Evolutionary conservation across 2,797 vertebrate genomes (phyloP), one percentile per base, ranked within the genome.

Genomic region (Threskiornis aethiopicus): DNA sequence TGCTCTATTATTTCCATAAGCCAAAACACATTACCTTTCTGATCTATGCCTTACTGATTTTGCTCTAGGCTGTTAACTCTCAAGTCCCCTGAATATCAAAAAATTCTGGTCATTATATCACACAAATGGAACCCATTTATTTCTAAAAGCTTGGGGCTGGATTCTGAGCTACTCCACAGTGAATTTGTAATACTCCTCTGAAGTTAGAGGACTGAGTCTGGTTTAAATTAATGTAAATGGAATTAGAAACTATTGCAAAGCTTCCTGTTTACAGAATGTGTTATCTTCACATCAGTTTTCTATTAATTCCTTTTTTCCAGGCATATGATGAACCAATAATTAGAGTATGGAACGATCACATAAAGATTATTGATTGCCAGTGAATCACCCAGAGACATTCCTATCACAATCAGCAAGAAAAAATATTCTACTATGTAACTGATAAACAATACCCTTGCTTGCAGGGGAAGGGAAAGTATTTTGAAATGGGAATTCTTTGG

Each of bases 21-120:
- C 85, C 91, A 92, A 94, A 96, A 84, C 69, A 67, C 61, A 85
- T 85, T 88, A 89, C 42, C 77, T 91, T 94, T 82, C 58, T 84
- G 80, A 88, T 87, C 62, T 69, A 58, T 76, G 47, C 46, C 76
- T 89, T 80, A 33, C 84, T 65, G 76, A 87, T 76, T 93, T 89
- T 89, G 33, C 66, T 76, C 24, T 65, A 65, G 69, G 83, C 70
- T 89, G 31, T 95, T 96, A 95, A 93, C 80, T 90, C 85, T 82
- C 46, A 66, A 70, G 52, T 82, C 11, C 5, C 77, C 72, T 26
- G 59, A 89, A 84, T 33, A 82, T 41, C 1, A 3, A 66, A 81
- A 93, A 82, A 77, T 79, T 90, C 52, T 64, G 21, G 18, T 57
- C 49, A 54, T 61, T 55, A 4, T 20, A 52, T 86, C 37, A 41